Base-by-base conservation (phyloP, 2,113 vertebrate species). In the Syrrhaptes paradoxus region DNA sequence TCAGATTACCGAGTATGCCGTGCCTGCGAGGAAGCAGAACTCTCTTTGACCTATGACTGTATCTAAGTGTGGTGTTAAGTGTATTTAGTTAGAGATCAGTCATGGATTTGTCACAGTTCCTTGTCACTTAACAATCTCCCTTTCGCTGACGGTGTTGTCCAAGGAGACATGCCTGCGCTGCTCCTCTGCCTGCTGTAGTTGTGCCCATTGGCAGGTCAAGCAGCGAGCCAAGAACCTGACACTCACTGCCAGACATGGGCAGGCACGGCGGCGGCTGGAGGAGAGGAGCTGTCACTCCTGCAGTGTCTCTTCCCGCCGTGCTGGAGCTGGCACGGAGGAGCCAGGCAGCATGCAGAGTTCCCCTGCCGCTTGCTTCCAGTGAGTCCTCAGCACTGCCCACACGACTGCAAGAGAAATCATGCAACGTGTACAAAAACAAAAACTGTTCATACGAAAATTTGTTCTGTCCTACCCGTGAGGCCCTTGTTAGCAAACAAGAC, bases 401-500 rank as follows among this genome's bases (percentile, higher is more conserved):
- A 13, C 0, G 0, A 28, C 61, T 67, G 5, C 52, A 36, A 26
- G 45, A 86, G 76, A 72, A 92, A 57, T 84, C 34, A 15, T 16
- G 61, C 79, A 78, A 57, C 72, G 14, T 74, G 63, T 49, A 34
- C 48, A 68, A 74, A 96, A 55, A 49, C 9, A 1, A 95, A 93
- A 90, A 83, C 68, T 96, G 93, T 92, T 75, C 65, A 32, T 59
- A 10, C 52, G 63, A 57, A 55, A 75, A 2, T 96, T 89, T 89
- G 62, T 72, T 90, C 83, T 78, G 88, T 89, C 76, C 86, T 88
- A 13, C 1, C 10, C 93, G 76, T 1, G 1, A 87, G 88, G 79
- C 70, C 83, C 94, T 90, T 94, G 90, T 93, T 84, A 77, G 68
- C 76, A 41, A 95, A 96, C 95, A 96, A 91, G 93, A 83, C 2